Evolutionary conservation across 2,113 vertebrate species (phyloP).

Genomic region (Coracopsis vasa): DNA sequence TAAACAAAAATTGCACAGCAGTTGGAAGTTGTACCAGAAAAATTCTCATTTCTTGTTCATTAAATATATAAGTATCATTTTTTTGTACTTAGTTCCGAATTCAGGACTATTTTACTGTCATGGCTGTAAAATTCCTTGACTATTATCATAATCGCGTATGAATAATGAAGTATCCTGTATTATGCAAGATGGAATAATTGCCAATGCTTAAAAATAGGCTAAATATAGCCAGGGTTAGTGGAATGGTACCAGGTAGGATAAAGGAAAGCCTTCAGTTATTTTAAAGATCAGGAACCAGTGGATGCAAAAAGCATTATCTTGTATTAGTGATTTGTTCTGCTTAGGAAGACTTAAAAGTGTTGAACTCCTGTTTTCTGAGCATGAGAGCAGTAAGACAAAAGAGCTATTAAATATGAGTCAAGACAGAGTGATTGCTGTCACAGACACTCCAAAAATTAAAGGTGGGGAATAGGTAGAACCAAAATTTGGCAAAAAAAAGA

Average conservation of each 20-base stretch:
- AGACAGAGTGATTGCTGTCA: background rate
- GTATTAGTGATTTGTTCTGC: background rate
- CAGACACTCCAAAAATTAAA: background rate
- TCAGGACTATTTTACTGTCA: background rate
- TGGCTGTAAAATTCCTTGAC: background rate
- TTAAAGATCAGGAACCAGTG: background rate
- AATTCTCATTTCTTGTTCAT: background rate
- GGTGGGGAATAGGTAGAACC: background rate
- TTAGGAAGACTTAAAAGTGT: background rate
- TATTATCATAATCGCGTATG: background rate
- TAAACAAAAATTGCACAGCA: background rate
- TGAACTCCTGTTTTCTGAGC: background rate
- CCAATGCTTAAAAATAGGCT: background rate
- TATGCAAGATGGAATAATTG: background rate
- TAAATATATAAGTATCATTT: background rate
- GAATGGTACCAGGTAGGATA: background rate
- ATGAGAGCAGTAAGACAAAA: background rate
- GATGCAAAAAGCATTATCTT: background rate
- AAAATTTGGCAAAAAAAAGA: background rate
- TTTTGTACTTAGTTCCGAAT: background rate
- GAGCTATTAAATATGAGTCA: background rate
- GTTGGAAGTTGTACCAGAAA: background rate
- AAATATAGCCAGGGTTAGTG: background rate
- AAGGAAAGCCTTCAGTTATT: background rate
- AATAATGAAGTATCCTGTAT: background rate